Percentiles rank a stretch among this genome's conserved stretches.
These are phyloP conservation scores for Drosophila santomea DNA, from an alignment of 1,140 invertebrate genomes.

Conservation along the genomic window DNA sequence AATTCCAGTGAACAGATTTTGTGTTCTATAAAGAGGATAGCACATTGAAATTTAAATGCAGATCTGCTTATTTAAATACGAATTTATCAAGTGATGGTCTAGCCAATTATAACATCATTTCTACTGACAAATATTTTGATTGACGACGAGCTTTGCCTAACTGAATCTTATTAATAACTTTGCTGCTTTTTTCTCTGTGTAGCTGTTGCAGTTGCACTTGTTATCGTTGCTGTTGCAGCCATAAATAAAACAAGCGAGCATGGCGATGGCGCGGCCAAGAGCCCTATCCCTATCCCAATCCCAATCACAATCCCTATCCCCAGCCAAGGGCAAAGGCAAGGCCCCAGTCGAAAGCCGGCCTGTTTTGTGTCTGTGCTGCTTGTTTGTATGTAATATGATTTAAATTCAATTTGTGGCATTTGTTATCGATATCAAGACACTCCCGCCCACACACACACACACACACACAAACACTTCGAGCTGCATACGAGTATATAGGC, in stretches of 20 bases:
- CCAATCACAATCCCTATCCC: slow-evolving; percentile 12
- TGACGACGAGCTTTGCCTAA: no score
- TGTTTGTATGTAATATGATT: slow-evolving; percentile 72
- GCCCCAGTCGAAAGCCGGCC: slow-evolving; percentile 8
- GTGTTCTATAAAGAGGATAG: background rate
- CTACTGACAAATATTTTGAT: background rate
- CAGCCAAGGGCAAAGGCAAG: background rate
- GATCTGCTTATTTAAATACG: background rate
- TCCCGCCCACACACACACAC: slow-evolving; percentile 10
- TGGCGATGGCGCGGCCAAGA: slow-evolving; percentile 43
- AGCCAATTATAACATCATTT: no score
- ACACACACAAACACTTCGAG: slow-evolving; percentile 12
- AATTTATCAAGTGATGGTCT: background rate
- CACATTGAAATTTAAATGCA: background rate
- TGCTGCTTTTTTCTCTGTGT: background rate
- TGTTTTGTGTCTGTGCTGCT: slow-evolving; percentile 30
- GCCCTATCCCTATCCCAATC: slow-evolving; percentile 18
- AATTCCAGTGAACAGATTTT: background rate
- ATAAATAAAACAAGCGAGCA: slow-evolving; percentile 77
- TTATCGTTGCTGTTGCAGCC: slow-evolving; percentile 46
- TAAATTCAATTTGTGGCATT: slow-evolving; percentile 81
- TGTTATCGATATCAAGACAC: slow-evolving; percentile 80
- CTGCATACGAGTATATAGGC: background rate
- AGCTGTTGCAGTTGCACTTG: slow-evolving; percentile 17
- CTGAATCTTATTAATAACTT: no score